Evolutionary conservation across 2,113 vertebrate genomes (phyloP), one percentile per base, ranked within the genome.

Genomic region (Lagopus muta): DNA sequence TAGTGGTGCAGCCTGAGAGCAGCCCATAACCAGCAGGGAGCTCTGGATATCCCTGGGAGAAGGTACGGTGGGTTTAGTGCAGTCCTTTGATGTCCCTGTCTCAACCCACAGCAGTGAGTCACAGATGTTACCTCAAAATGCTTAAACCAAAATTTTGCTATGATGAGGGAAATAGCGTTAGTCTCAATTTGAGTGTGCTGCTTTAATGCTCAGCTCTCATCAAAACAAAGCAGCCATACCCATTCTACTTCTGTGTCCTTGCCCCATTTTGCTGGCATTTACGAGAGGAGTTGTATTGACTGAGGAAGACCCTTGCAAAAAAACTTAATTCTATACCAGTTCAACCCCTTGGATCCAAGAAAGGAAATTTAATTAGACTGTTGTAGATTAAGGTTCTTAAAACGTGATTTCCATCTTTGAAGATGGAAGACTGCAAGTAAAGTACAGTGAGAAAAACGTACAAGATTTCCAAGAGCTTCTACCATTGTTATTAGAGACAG

Each of bases 121-220:
- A 28, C 70, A 30, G 7, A 20, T 55, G 13, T 10, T 47, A 10
- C 30, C 48, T 73, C 0, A 0, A 30, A 45, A 8, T 25, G 10
- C 13, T 28, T 43, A 21, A 36, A n/a, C 28, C n/a, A 27, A 74
- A 54, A 58, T 58, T 64, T 30, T 50, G 43, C 32, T 40, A 0
- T 13, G 36, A 10, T 1, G 34, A 65, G 32, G 32, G 54, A 65
- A 78, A 60, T 60, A 42, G 14, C 25, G 9, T 52, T 27, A 27
- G 50, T 15, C 15, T 69, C 43, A 21, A 28, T 13, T 57, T 60
- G 14, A 38, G 22, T 6, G 22, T 28, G 30, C 32, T 38, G 7
- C 28, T 67, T 15, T 57, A 25, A 36, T 8, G 11, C 48, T 12
- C 48, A 71, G 21, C 38, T 85, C 27, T 25, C 38, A 4, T 7